These are phyloP conservation scores for Sanderia malayensis DNA, from an alignment of 30 jellyfish, hydroid and myxozoan genomes.

Conservation along the genomic window DNA sequence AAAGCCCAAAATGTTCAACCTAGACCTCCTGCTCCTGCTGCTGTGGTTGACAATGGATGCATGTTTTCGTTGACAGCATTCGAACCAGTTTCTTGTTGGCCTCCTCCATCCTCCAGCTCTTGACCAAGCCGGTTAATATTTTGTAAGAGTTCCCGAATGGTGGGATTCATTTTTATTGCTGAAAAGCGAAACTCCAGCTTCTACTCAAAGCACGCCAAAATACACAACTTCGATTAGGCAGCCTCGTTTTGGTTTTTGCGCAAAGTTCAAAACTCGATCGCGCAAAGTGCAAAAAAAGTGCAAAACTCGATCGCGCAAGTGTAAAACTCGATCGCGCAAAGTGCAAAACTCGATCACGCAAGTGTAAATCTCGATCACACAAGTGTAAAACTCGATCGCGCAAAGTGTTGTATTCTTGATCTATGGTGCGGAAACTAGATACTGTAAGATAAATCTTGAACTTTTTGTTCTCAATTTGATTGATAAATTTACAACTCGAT, in stretches of 20 bases:
- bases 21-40: neutral
- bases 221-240: neutral
- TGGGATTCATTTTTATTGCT: neutral
- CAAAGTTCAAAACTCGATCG: neutral
- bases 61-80: neutral
- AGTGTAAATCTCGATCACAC: too few species aligned
- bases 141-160: neutral
- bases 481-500: conserved; percentile 8
- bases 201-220: neutral
- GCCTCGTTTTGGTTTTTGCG: neutral
- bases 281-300: neutral
- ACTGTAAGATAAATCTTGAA: neutral
- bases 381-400: conserved; percentile 12
- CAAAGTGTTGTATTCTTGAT: neutral
- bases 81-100: neutral
- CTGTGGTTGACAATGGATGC: neutral
- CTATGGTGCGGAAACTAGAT: conserved; percentile 12
- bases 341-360: too few species aligned
- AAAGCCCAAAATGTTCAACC: neutral
- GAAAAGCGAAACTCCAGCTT: neutral
- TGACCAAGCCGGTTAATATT: conserved; percentile 1
- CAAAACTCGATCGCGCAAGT: too few species aligned
- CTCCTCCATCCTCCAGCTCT: neutral
- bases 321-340: too few species aligned
- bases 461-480: conserved; percentile 3